A percentile compares a stretch with the other conserved stretches of the same genome.
Evolutionary conservation across 2,888 invertebrate genomes (phyloP).

Genomic region (Idaea dimidiata): DNA sequence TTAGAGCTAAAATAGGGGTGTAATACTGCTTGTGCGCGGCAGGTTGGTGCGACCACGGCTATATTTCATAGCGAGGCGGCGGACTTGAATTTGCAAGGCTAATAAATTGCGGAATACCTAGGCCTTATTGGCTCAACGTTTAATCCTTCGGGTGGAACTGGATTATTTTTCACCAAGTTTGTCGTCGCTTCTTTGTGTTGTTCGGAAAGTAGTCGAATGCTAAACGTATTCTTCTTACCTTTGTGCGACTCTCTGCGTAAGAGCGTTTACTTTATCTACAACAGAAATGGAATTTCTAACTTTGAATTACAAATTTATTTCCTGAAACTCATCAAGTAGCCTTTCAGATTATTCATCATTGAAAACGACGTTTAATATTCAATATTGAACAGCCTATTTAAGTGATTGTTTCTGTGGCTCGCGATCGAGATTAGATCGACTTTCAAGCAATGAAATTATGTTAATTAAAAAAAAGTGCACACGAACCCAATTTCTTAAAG

Average conservation of each 20-base stretch:
- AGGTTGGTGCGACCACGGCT: slow-evolving; percentile 69
- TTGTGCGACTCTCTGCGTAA: slow-evolving; percentile 53
- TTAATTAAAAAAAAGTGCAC: slow-evolving; percentile 61
- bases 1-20: slow-evolving; percentile 80
- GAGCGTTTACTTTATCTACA: slow-evolving; percentile 73
- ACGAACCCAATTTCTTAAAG: slow-evolving; percentile 51
- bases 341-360: slow-evolving; percentile 75
- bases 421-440: slow-evolving; percentile 54
- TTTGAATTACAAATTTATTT: slow-evolving; percentile 80
- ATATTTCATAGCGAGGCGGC: slow-evolving; percentile 74
- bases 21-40: slow-evolving; percentile 62
- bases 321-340: slow-evolving; percentile 58
- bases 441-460: slow-evolving; percentile 58
- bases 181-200: slow-evolving; percentile 51
- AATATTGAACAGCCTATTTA: slow-evolving; percentile 77
- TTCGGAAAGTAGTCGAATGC: slow-evolving; percentile 57
- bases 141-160: slow-evolving; percentile 63
- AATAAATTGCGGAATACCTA: slow-evolving; percentile 79
- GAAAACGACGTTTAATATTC: slow-evolving; percentile 79
- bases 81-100: slow-evolving; percentile 78
- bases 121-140: slow-evolving; percentile 75
- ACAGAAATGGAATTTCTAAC: slow-evolving; percentile 77
- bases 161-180: slow-evolving; percentile 65
- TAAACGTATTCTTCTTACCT: slow-evolving; percentile 69
- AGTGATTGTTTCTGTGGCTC: slow-evolving; percentile 72